A percentile compares a stretch with the other conserved stretches of the same genome.
Conservation (phyloP, 2,888 invertebrate genomes). For the Eretmocerus hayati region DNA sequence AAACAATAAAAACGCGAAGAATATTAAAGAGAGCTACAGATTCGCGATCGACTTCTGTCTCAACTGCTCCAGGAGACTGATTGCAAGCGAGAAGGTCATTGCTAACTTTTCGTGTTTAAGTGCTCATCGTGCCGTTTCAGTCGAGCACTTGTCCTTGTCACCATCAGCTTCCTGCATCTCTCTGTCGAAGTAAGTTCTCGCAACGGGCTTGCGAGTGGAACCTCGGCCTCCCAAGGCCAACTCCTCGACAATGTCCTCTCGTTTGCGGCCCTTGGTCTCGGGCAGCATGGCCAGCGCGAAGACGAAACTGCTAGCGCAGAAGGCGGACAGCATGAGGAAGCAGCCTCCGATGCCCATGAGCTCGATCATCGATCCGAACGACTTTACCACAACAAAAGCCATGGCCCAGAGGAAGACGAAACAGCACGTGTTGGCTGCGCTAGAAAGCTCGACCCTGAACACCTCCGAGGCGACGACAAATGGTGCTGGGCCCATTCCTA, state of each 20-base stretch:
- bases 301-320: conserved; percentile 29
- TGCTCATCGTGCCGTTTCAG: too few species aligned
- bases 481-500: conserved; percentile 52
- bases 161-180: too few species aligned
- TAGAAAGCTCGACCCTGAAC: conserved; percentile 40
- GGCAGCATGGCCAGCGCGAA: conserved; percentile 34
- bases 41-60: too few species aligned
- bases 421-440: conserved; percentile 31
- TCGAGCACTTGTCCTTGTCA: too few species aligned
- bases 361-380: conserved; percentile 30
- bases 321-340: conserved; percentile 34
- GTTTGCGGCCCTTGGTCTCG: conserved; percentile 39
- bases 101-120: too few species aligned
- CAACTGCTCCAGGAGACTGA: too few species aligned
- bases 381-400: conserved; percentile 35
- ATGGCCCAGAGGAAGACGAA: conserved; percentile 32
- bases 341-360: conserved; percentile 36
- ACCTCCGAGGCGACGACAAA: conserved; percentile 51
- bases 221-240: conserved; percentile 20
- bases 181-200: too few species aligned
- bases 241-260: conserved; percentile 37
- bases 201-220: too few species aligned
- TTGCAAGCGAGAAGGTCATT: too few species aligned
- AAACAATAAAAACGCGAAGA: too few species aligned
- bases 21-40: too few species aligned